These are phyloP conservation scores for Geopemphigus sp. DNA, from an alignment of 1,140 invertebrate species.

Conservation along the genomic window DNA sequence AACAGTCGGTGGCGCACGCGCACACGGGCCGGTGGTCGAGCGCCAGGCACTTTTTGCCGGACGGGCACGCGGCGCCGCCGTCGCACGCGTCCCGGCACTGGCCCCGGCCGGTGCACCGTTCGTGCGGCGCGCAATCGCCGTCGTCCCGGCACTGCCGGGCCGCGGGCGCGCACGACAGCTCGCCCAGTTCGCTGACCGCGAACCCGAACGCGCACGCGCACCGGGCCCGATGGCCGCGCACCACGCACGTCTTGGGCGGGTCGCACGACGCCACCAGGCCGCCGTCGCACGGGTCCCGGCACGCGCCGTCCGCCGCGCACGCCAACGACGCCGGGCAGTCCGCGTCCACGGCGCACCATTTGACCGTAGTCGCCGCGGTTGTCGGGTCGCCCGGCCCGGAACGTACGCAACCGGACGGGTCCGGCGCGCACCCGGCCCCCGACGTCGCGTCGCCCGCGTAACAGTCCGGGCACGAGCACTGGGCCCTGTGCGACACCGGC, in stretches of 20 bases:
- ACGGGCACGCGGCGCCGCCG: conserved; percentile 64
- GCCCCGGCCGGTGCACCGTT: conserved; percentile 71
- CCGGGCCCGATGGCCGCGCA: conserved; percentile 75
- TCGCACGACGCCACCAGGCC: conserved; percentile 74
- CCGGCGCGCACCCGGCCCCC: conserved; percentile 63
- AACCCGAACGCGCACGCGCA: conserved; percentile 88
- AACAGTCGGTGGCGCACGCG: conserved; percentile 82
- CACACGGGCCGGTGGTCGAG: conserved; percentile 81
- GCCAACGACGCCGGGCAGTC: conserved; percentile 75
- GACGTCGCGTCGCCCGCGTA: conserved; percentile 73
- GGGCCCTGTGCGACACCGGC: conserved; percentile 75
- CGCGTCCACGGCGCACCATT: conserved; percentile 57
- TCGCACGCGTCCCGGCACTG: conserved; percentile 81
- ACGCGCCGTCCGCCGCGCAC: conserved; percentile 71
- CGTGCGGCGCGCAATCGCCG: conserved; percentile 80
- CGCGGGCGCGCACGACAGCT: conserved; percentile 77
- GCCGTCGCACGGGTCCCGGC: conserved; percentile 72
- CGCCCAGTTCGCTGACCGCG: conserved; percentile 77
- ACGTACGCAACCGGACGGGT: conserved; percentile 39
- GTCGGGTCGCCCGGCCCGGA: conserved; percentile 45
- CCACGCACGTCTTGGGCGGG: conserved; percentile 75
- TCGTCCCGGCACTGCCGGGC: conserved; percentile 74
- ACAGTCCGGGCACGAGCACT: conserved; percentile 83
- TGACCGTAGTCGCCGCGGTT: conserved; percentile 57
- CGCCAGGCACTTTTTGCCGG: conserved; percentile 79